phyloP scores from a whole-genome alignment of 2,113 vertebrate genomes.

The Promerops cafer region DNA sequence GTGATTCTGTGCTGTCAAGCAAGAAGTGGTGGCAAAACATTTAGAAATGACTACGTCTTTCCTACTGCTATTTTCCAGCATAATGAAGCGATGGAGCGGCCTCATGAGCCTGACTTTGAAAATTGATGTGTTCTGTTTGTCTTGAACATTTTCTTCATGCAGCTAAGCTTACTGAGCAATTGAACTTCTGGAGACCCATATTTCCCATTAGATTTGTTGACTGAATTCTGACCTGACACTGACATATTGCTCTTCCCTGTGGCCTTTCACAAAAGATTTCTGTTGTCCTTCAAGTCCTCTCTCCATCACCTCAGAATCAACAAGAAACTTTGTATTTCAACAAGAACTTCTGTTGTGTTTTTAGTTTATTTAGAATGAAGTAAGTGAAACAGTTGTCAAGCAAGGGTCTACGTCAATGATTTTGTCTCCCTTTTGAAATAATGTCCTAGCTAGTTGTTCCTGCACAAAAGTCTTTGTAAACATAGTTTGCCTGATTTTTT shows the following conservation, averaged over 20 bases:
- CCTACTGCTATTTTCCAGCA: not conserved
- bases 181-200: not conserved
- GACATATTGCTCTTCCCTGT: not conserved
- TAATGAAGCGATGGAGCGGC: not conserved
- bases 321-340: not conserved
- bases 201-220: not conserved
- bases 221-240: not conserved
- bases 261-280: not conserved
- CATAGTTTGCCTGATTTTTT: not conserved
- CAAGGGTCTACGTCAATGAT: not conserved
- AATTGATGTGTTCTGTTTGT: not conserved
- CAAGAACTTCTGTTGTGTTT: not conserved
- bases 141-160: not conserved
- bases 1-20: not conserved
- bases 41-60: not conserved
- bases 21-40: not conserved
- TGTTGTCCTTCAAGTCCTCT: not conserved
- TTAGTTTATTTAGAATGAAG: not conserved
- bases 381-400: not conserved
- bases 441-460: not conserved
- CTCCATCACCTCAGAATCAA: not conserved
- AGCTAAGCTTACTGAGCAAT: not conserved
- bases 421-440: not conserved
- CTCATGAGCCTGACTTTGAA: not conserved
- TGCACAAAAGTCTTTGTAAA: not conserved